Percentiles rank a stretch among this genome's conserved stretches.
Evolutionary conservation across 2,888 invertebrate species (phyloP).

Genomic region (Diaperis boleti): DNA sequence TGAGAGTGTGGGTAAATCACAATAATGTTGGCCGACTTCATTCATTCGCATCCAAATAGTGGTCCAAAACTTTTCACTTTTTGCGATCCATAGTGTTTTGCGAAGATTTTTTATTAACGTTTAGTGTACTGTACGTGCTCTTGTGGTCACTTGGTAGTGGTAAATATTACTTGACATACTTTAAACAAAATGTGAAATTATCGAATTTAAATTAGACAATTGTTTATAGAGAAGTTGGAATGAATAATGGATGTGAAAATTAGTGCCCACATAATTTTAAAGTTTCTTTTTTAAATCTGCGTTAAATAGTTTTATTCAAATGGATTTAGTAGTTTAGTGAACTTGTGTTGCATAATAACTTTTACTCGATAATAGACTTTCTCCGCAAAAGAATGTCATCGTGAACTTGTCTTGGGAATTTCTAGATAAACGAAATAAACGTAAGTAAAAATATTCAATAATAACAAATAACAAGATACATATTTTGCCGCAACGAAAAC

Average conservation of each 20-base stretch:
- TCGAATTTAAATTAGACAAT: not conserved
- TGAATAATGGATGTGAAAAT: slow-evolving; percentile 10
- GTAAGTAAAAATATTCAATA: not conserved
- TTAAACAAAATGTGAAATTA: slow-evolving; percentile 19
- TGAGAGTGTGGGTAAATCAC: slow-evolving; percentile 24
- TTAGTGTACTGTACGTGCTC: slow-evolving; percentile 1
- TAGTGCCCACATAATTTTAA: not conserved
- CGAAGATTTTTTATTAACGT: slow-evolving; percentile 2
- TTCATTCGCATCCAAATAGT: slow-evolving; percentile 26
- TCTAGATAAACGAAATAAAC: too few relatives aligned
- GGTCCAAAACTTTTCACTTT: slow-evolving; percentile 26
- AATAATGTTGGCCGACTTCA: slow-evolving; percentile 15
- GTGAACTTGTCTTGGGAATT: not conserved
- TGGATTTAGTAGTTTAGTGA: slow-evolving; percentile 19
- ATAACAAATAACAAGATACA: too few relatives aligned
- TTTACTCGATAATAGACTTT: slow-evolving; percentile 26
- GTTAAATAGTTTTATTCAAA: slow-evolving; percentile 15
- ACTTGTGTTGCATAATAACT: slow-evolving; percentile 28
- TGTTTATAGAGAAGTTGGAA: not conserved
- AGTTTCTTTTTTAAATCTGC: not conserved
- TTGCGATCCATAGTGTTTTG: slow-evolving; percentile 17
- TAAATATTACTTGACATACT: slow-evolving; percentile 37
- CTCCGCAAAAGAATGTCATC: slow-evolving; percentile 29
- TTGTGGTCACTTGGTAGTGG: not conserved
- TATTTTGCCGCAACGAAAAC: too few relatives aligned